A percentile compares a stretch with the other conserved stretches of the same genome.
These are phyloP conservation scores for Choloepus didactylus DNA, from an alignment of 2,797 vertebrate genomes.

Conservation along the genomic window DNA sequence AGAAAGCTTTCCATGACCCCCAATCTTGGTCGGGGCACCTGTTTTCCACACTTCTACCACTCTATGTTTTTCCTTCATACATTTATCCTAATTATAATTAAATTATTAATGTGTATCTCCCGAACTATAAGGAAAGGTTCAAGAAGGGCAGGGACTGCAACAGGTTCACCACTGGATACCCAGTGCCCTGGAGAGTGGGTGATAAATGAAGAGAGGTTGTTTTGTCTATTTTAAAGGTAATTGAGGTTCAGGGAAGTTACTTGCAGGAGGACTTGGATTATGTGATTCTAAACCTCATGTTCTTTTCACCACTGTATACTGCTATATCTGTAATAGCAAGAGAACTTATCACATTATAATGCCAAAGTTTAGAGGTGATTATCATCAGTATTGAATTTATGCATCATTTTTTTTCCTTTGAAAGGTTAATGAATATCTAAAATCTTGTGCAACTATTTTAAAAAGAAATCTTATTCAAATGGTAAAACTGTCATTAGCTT, in stretches of 20 bases:
- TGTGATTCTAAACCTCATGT: background rate
- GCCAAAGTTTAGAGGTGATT: conserved; percentile 2
- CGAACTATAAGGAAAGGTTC: background rate
- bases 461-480: background rate
- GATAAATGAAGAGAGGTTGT: background rate
- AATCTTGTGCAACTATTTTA: background rate
- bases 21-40: background rate
- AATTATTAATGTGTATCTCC: background rate
- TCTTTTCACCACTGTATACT: background rate
- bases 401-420: background rate
- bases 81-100: conserved; percentile 28
- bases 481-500: conserved; percentile 28
- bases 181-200: background rate
- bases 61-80: background rate
- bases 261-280: background rate
- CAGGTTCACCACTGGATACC: background rate
- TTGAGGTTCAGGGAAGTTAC: conserved; percentile 21
- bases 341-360: background rate
- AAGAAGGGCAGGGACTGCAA: background rate
- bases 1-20: background rate
- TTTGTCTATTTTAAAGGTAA: conserved; percentile 49
- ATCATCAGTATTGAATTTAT: background rate
- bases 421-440: conserved; percentile 54
- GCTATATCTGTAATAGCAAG: background rate
- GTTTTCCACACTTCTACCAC: background rate